Base-by-base conservation (phyloP, 2,888 invertebrate genomes). In the Chironomus riparius region DNA sequence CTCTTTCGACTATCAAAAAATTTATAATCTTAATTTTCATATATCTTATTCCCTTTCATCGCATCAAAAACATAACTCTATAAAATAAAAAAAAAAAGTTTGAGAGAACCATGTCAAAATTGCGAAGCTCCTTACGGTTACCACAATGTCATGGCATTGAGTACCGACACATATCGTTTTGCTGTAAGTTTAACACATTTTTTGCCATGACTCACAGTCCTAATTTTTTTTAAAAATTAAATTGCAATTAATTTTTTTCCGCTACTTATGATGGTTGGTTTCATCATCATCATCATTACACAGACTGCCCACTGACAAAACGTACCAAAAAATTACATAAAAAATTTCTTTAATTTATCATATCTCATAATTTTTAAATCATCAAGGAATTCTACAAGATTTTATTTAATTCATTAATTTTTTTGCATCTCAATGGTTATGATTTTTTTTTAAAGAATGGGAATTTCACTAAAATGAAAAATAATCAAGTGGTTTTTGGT, bases 101-200 rank as follows among this genome's bases (percentile, higher is more conserved):
- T 92, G 83, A 83, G 84, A 80, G 88, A 88, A 82, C 92, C 93
- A 78, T 92, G 92, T 81, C 81, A 85, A 72, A 89, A 89, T 78
- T 99, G 98, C 86, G 96, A 93, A 78, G 92, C 95, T 79, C 97
- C 98, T 24, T 99, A 98, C 85, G 97, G 98, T 81, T 99, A 92
- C 87, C 91, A 91, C 83, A 94, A 99, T 86, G 93, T 95, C 83
- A 94, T 98, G 93, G 88, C 89, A 80, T 88, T 98, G 79, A 95
- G 93, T 82, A 89, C 88, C 80, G 90, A 97, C 83, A 93, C 96
- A 13, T 83, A 86, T 81, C 85, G 86, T 83, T 98, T 98, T 86
- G 91, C 94, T 83, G 94, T 95, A 89, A 91, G 94, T 91, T 83
- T 72, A 56, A n/a, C 56, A 56, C 56, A 56, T 18, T 15, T 65